A percentile compares a stretch with the other conserved stretches of the same genome.
These are phyloP conservation scores for Lota lota DNA, from an alignment of 2,113 vertebrate species.

Conservation along the genomic window DNA sequence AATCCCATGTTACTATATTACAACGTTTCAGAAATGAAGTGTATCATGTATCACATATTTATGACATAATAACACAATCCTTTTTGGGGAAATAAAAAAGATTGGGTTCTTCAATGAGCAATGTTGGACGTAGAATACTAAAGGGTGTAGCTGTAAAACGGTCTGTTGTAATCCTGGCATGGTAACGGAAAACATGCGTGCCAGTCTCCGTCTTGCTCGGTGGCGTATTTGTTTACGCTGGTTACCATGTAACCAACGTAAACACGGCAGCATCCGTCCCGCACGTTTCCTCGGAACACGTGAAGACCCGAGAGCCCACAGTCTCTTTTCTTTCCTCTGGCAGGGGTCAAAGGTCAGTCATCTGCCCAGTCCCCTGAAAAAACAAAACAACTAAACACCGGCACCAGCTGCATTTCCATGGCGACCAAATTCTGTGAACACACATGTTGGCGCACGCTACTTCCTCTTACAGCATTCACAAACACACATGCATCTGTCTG, in stretches of 20 bases:
- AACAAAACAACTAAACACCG: neutral
- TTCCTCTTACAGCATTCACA: neutral
- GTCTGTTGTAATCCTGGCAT: neutral
- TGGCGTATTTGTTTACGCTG: conserved; percentile 38
- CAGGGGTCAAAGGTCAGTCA: conserved; percentile 26
- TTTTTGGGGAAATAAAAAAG: too few species aligned
- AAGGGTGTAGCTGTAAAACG: too few species aligned
- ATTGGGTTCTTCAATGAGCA: too few species aligned
- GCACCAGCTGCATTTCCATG: conserved; percentile 26
- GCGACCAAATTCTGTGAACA: conserved; percentile 15
- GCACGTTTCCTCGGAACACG: conserved; percentile 3
- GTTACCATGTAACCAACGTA: conserved; percentile 32
- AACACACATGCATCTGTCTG: neutral
- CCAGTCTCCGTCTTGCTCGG: neutral
- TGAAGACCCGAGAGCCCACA: conserved; percentile 21
- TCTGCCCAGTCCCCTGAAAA: conserved; percentile 17
- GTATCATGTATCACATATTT: too few species aligned
- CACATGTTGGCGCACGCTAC: conserved; percentile 11
- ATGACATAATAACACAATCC: too few species aligned
- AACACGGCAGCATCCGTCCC: too few species aligned
- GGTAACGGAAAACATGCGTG: neutral
- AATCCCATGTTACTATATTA: too few species aligned
- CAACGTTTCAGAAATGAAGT: too few species aligned
- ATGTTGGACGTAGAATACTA: too few species aligned
- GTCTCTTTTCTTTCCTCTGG: conserved; percentile 46